phyloP scores from a whole-genome alignment of 2,113 vertebrate species.

The Tilapia sparmanii region DNA sequence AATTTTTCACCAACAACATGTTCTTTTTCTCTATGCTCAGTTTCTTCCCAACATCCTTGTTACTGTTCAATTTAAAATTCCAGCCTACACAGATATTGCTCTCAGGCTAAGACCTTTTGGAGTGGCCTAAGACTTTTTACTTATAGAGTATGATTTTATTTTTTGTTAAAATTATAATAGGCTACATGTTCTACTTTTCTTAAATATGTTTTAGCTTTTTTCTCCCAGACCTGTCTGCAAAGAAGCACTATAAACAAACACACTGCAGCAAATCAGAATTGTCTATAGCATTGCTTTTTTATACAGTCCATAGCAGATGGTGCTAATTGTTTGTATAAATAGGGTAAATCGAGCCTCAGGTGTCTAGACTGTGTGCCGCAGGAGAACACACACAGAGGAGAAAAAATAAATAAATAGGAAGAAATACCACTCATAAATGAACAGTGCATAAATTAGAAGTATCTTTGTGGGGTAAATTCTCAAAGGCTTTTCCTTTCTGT shows the following conservation, averaged over 20 bases:
- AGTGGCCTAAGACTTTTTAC: not conserved
- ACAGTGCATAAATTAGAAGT: not conserved
- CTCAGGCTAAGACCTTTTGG: not conserved
- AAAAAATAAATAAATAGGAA: not conserved
- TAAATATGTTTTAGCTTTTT: not conserved
- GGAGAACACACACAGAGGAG: not conserved
- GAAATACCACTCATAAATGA: not conserved
- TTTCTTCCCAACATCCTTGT: not conserved
- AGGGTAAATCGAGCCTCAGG: not conserved
- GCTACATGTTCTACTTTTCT: not conserved
- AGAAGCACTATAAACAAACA: not conserved
- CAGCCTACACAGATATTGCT: not conserved
- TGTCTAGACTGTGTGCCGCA: not conserved
- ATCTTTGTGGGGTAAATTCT: not conserved
- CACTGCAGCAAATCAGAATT: not conserved
- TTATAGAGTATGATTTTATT: not conserved
- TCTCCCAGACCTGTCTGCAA: not conserved
- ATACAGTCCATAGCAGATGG: not conserved
- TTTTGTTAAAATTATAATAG: not conserved
- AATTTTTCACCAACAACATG: not conserved
- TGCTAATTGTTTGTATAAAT: conserved; percentile 12
- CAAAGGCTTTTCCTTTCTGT: not conserved
- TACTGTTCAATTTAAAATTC: not conserved
- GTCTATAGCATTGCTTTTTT: not conserved
- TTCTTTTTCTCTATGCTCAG: not conserved